Evolutionary conservation across 2,888 invertebrate species (phyloP).

Genomic region (Crocallis elinguaria): DNA sequence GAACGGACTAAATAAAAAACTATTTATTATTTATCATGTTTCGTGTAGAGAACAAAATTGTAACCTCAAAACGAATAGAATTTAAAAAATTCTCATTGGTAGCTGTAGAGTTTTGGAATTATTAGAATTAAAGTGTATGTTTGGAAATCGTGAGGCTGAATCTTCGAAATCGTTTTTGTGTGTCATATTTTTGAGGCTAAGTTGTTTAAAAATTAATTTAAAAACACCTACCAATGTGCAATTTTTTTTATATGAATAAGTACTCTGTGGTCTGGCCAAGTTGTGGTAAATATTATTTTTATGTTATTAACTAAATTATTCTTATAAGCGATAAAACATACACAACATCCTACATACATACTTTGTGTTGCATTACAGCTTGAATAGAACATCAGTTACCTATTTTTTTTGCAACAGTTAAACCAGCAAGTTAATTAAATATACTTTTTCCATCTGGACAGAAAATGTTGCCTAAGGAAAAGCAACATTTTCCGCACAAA

Average conservation of each 20-base stretch:
- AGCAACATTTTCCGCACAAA: too few relatives aligned
- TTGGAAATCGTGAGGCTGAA: slow-evolving; percentile 37
- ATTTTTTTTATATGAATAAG: neutral
- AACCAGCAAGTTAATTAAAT: too few relatives aligned
- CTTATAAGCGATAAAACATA: too few relatives aligned
- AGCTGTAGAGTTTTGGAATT: slow-evolving; percentile 58
- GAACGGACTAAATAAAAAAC: neutral
- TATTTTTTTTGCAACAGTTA: too few relatives aligned
- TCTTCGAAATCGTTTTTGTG: slow-evolving; percentile 29
- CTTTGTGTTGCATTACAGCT: too few relatives aligned
- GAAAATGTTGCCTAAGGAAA: too few relatives aligned
- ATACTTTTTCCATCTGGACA: too few relatives aligned
- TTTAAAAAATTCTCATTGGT: slow-evolving; percentile 62
- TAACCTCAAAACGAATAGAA: slow-evolving; percentile 40
- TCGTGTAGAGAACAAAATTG: neutral
- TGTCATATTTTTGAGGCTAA: slow-evolving; percentile 35
- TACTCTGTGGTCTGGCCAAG: neutral
- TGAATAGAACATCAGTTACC: too few relatives aligned
- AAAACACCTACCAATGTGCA: neutral
- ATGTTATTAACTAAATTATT: too few relatives aligned
- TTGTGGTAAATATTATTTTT: too few relatives aligned
- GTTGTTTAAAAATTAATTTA: slow-evolving; percentile 1
- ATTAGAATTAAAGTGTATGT: slow-evolving; percentile 39
- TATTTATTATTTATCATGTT: neutral
- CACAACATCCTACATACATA: too few relatives aligned